Base-by-base conservation (phyloP, 2,888 invertebrate genomes). In the Xestoiulus laeticollis region DNA sequence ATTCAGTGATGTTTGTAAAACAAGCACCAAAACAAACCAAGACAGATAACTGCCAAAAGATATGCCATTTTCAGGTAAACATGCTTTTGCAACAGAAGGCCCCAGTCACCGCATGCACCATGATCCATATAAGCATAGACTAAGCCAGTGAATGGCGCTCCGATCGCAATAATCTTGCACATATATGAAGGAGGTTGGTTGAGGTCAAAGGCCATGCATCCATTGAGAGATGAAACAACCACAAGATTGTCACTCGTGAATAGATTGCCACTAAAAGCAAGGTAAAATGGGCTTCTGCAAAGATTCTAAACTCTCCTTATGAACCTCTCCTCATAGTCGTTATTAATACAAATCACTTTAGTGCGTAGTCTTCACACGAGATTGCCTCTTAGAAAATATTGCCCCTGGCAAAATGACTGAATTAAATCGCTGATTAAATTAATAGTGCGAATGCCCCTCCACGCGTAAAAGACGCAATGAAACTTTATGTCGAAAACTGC, bases 341-440 rank as follows among this genome's bases (percentile, higher is more conserved):
- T 78, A 78, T 78, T 78, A 78, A 78, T 78, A 30, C 78, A 78
- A 78, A 78, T 78, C 30, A 78, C 78, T 78, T 78, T 78, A 78
- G 78, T 1, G 78, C 30, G 10, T 8, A 30, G 78, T 30, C 78
- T 78, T 78, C 30, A 1, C 78, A 12, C 78, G 78, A 78, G 78
- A 78, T 78, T 78, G 78, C 78, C 78, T 78, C 30, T 78, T 30
- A 30, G 78, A 78, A 78, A 78, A 78, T 78, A 26, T 26, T 78
- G 78, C 78, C 26, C 14, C 30, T 30, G 30, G 78, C 78, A 78
- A 78, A 78, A 78, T 78, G 78, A 78, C 78, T 78, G 78, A 78
- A 78, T 78, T 78, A 78, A 78, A 78, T 78, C 78, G 78, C 78
- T 78, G 78, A 78, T 78, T 78, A 78, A 78, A 78, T 78, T 78